Evolutionary conservation across 2,888 invertebrate genomes (phyloP).

Genomic region (Cataglyphis livida): DNA sequence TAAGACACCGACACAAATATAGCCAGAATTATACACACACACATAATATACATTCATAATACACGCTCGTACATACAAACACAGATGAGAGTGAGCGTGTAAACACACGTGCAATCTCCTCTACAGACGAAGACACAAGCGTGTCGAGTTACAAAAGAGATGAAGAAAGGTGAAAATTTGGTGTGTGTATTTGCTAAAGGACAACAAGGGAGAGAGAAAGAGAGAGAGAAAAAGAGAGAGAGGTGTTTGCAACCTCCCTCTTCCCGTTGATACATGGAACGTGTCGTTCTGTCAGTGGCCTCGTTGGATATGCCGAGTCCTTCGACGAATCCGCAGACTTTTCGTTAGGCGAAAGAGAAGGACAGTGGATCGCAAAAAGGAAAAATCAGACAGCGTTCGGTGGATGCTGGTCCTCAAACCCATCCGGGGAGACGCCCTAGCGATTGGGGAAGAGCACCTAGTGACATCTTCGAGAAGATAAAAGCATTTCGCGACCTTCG

Average conservation of each 20-base stretch:
- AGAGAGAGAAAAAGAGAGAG: conserved; percentile 62
- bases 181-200: conserved; percentile 26
- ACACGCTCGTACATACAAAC: neutral
- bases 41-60: no score
- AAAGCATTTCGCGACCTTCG: conserved; percentile 74
- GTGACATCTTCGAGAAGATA: conserved; percentile 82
- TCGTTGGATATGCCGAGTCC: conserved; percentile 6
- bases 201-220: conserved; percentile 59
- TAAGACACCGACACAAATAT: conserved; percentile 3
- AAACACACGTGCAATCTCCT: neutral
- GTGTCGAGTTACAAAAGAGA: conserved; percentile 66
- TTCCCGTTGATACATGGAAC: conserved; percentile 47
- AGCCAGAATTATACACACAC: neutral
- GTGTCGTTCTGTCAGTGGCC: conserved; percentile 26
- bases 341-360: conserved; percentile 40
- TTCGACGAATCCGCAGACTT: conserved; percentile 36
- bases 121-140: conserved; percentile 57
- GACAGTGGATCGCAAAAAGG: conserved; percentile 37
- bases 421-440: conserved; percentile 78
- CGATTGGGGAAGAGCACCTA: conserved; percentile 81
- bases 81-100: neutral
- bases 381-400: conserved; percentile 76
- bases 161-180: conserved; percentile 57
- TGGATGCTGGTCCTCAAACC: conserved; percentile 49
- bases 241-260: conserved; percentile 59